Evolutionary conservation across 2,113 vertebrate species (phyloP).

Genomic region (Poecilia latipinna): DNA sequence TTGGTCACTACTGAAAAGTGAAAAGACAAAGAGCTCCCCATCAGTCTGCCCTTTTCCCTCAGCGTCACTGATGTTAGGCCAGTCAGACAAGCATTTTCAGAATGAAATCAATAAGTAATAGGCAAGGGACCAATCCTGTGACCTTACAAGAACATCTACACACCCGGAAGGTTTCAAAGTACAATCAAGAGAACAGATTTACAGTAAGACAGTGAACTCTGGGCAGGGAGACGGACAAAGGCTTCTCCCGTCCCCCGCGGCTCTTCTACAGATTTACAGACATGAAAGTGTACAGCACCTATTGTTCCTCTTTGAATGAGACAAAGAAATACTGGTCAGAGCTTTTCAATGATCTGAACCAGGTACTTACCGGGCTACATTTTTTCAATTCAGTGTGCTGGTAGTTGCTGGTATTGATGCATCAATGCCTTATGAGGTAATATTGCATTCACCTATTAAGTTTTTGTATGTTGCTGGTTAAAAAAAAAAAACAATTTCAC

Average conservation of each 20-base stretch:
- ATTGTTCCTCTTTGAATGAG: slow-evolving; percentile 35
- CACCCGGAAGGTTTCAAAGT: slow-evolving; percentile 41
- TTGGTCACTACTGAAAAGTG: too few relatives aligned
- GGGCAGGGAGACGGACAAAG: slow-evolving; percentile 46
- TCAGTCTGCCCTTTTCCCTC: too few relatives aligned
- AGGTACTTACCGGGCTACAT: slow-evolving; percentile 10
- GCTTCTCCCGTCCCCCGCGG: slow-evolving; percentile 33
- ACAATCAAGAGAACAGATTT: slow-evolving; percentile 14
- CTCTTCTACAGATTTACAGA: slow-evolving; percentile 31
- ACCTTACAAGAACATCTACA: slow-evolving; percentile 12
- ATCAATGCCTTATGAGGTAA: background rate
- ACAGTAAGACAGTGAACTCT: slow-evolving; percentile 29
- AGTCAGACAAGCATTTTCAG: slow-evolving; percentile 22
- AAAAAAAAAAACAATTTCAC: background rate
- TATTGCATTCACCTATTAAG: background rate
- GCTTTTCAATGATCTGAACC: slow-evolving; percentile 6
- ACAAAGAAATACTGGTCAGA: slow-evolving; percentile 11
- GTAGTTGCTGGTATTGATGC: background rate
- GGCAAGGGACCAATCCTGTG: slow-evolving; percentile 17
- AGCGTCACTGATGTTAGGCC: slow-evolving; percentile 5
- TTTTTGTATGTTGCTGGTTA: background rate
- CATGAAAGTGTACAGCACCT: slow-evolving; percentile 39
- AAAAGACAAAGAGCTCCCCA: too few relatives aligned
- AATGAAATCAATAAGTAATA: slow-evolving; percentile 31
- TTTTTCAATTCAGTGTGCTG: background rate